phyloP scores from a whole-genome alignment of 2,113 vertebrate genomes.

The Cricetomys ansorgei region DNA sequence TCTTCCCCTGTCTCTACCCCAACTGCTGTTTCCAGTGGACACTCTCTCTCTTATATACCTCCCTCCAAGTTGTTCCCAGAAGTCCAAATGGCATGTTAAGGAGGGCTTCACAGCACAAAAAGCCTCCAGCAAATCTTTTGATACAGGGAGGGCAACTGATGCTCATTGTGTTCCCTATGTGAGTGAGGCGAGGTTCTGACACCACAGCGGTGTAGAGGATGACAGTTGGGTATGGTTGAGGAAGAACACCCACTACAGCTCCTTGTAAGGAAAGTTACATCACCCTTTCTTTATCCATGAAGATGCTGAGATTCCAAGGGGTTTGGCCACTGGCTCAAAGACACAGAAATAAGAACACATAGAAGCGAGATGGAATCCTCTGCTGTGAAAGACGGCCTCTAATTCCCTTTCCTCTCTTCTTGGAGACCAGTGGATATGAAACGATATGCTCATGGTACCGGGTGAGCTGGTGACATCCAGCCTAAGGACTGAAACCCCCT shows the following conservation, averaged over 20 bases:
- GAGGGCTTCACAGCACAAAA: too few species aligned
- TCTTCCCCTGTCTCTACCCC: too few species aligned
- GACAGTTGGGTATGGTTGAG: rapidly evolving
- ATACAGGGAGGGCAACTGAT: neutral
- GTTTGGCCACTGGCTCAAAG: neutral
- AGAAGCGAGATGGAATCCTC: neutral
- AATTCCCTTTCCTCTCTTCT: neutral
- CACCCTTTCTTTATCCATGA: neutral
- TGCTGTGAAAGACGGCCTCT: neutral
- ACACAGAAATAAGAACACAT: neutral
- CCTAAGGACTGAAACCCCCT: too few species aligned
- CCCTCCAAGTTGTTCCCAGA: too few species aligned
- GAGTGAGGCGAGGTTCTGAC: neutral
- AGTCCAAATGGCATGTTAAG: too few species aligned
- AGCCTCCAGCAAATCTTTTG: too few species aligned
- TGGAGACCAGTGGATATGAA: neutral
- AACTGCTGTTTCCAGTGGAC: too few species aligned
- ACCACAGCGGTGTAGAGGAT: neutral
- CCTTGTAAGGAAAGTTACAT: neutral
- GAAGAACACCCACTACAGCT: neutral
- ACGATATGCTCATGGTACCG: rapidly evolving
- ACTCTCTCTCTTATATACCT: too few species aligned
- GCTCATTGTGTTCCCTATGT: rapidly evolving
- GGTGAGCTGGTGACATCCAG: neutral
- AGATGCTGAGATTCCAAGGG: neutral